These are phyloP conservation scores for Turnix velox DNA, from an alignment of 2,113 vertebrate genomes.

Conservation along the genomic window DNA sequence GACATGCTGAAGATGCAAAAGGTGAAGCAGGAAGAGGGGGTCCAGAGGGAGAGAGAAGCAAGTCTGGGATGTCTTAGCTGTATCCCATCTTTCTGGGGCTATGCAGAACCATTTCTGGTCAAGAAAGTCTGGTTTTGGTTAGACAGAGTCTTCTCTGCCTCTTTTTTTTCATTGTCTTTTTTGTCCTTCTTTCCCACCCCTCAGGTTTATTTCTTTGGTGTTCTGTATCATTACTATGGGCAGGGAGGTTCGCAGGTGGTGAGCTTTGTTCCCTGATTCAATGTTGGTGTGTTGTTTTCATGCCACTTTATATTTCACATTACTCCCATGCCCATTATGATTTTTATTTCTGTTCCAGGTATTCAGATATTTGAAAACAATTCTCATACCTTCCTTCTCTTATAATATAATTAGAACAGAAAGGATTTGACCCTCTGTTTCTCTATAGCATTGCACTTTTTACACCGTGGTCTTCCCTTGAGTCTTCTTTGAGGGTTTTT, in stretches of 20 bases:
- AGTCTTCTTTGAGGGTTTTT: background rate
- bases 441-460: background rate
- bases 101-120: background rate
- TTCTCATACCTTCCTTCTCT: background rate
- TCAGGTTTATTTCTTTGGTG: background rate
- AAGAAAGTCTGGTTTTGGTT: background rate
- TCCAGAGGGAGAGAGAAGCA: background rate
- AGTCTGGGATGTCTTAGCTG: background rate
- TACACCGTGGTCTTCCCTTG: background rate
- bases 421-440: background rate
- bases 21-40: slow-evolving; percentile 56
- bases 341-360: background rate
- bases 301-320: background rate
- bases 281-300: background rate
- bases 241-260: background rate
- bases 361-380: background rate
- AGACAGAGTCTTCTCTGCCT: background rate
- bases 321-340: background rate
- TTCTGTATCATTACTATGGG: background rate
- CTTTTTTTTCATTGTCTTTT: background rate
- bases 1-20: slow-evolving; percentile 99
- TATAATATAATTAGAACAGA: background rate
- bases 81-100: background rate
- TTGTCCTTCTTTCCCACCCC: background rate
- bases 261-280: background rate